Conservation (phyloP, 2,797 vertebrate genomes). For the Sebastes trivittatus region DNA sequence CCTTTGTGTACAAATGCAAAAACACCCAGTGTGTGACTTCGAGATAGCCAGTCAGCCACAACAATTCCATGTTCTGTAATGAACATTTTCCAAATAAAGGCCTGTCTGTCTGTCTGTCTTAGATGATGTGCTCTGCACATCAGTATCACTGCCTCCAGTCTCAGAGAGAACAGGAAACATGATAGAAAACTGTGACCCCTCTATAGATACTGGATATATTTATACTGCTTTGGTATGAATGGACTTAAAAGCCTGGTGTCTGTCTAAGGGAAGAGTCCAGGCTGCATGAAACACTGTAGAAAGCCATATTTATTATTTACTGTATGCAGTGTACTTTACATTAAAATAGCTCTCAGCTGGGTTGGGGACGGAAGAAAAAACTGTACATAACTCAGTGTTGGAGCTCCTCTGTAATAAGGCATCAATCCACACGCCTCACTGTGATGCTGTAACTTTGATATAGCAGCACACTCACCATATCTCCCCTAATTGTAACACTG, state of each 20-base stretch:
- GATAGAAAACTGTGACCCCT: conserved; percentile 22
- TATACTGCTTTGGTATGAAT: background rate
- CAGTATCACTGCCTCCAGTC: conserved; percentile 31
- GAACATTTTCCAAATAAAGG: conserved; percentile 9
- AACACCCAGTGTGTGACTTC: background rate
- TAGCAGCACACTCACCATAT: conserved; percentile 6
- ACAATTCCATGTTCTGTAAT: background rate
- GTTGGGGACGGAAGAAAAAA: background rate
- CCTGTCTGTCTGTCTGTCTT: conserved; percentile 8
- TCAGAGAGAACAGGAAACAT: conserved; percentile 13
- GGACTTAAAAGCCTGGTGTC: background rate
- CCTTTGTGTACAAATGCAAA: conserved; percentile 16
- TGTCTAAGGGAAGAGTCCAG: conserved; percentile 8
- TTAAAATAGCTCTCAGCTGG: background rate
- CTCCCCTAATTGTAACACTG: conserved; percentile 9
- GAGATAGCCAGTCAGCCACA: background rate
- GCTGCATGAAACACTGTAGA: conserved; percentile 32
- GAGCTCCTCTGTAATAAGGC: background rate
- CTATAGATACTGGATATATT: conserved; percentile 9
- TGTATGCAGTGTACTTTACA: conserved; percentile 4
- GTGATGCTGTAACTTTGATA: background rate
- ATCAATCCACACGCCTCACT: conserved; percentile 8
- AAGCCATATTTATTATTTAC: conserved; percentile 46
- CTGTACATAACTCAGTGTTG: background rate
- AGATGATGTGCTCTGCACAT: conserved; percentile 4